Evolutionary conservation across 1,140 invertebrate species (phyloP), one percentile per base, ranked within the genome.

Genomic region (Bombyx mori): DNA sequence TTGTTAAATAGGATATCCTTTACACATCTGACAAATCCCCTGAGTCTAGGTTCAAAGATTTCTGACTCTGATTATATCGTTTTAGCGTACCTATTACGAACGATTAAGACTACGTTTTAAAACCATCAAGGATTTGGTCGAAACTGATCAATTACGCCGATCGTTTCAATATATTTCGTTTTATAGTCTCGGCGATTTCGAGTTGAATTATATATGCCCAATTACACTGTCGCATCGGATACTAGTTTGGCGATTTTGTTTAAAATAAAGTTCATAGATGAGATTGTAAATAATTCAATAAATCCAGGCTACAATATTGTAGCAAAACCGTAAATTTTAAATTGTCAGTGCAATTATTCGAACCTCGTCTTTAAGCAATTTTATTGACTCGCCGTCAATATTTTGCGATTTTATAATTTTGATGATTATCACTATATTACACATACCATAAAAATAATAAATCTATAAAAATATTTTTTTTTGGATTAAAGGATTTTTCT

Each of bases 291-390:
- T 49, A n/a, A 22, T n/a, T 22, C 22, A 18, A 18, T 54, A 54
- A 54, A 54, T 44, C 44, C 22, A 44, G 43, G 18, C 12, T 45
- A 44, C 43, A 54, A 22, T 54, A 18, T 22, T 10, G 12, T 45
- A 18, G 26, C 1, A 8, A 44, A 44, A 54, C 12, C 43, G 12
- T 43, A 44, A 45, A 54, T 43, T 53, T 53, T 45, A 45, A 35
- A 35, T 35, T 2, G 26, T 35, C 48, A 22, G 6, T 45, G 44
- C 44, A 54, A 54, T 54, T 54, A 10, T 22, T 54, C 44, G 52
- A 52, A 54, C 52, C 54, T 48, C 26, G 8, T 54, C 52, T 53
- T 56, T 57, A 47, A 47, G 50, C 44, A 63, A 58, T 63, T 63
- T 58, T 18, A 50, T 59, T 56, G 57, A 55, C 4, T 48, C 54